Evolutionary conservation across 2,888 invertebrate genomes (phyloP).

Genomic region (Synergus umbraculus): DNA sequence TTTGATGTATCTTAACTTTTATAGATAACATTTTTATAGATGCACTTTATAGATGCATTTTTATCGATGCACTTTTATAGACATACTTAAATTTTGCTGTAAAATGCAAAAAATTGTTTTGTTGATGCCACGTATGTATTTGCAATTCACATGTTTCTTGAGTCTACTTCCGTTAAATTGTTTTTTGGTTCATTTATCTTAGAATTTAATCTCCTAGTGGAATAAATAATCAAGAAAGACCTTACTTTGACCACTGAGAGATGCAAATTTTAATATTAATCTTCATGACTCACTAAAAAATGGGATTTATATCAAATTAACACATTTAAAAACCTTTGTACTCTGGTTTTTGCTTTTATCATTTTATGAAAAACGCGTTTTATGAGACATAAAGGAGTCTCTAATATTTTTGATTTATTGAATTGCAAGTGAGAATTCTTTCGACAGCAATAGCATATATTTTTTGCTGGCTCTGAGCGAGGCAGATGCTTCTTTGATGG

Average conservation of each 20-base stretch:
- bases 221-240: neutral
- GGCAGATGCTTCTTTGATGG: neutral
- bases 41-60: neutral
- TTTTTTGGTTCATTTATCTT: neutral
- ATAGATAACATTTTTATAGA: neutral
- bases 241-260: neutral
- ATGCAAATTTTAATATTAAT: slow-evolving; percentile 3
- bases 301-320: neutral
- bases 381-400: neutral
- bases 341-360: neutral
- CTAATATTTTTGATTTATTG: neutral
- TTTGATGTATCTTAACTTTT: neutral
- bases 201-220: neutral
- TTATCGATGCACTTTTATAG: neutral
- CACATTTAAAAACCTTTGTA: neutral
- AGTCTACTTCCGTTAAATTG: neutral
- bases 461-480: neutral
- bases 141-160: neutral
- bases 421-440: neutral
- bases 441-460: neutral
- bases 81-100: neutral
- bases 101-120: neutral
- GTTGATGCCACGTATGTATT: neutral
- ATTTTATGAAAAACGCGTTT: neutral
- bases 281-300: neutral